Base-by-base conservation (phyloP, 2,888 invertebrate genomes). In the Carterocephalus palaemon region DNA sequence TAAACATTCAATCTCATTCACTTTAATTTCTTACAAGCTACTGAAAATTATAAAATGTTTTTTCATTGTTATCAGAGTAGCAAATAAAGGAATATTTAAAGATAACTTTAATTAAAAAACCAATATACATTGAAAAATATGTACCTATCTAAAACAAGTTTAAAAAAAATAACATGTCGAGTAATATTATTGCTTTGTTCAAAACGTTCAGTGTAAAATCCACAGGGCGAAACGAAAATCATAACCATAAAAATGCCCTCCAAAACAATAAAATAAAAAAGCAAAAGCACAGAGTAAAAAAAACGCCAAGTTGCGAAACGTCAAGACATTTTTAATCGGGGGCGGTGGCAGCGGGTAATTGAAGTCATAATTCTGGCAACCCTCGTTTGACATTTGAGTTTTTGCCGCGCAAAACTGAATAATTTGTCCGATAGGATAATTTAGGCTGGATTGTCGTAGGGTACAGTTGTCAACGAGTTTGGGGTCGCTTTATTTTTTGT, bases 321-420 rank as follows among this genome's bases (percentile, higher is more conserved):
- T 69, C 73, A 79, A 82, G 80, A 82, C 75, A 82, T 70, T 81
- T 82, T 83, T 84, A 84, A 85, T 83, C 80, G 79, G 62, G 70
- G 62, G 62, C 63, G 63, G 67, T 67, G 63, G 64, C 54, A 58
- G 49, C 59, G 62, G 64, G 74, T 85, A 85, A 86, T 86, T 85
- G 85, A 74, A 78, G 75, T 74, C 64, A 85, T 86, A 84, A 84
- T 72, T 85, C 78, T 82, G 74, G 77, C 79, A 74, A 65, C 82
- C 83, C 82, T 77, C 70, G 62, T 82, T 81, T 83, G 85, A 85
- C 85, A 84, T 85, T 85, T 84, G 76, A 74, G 67, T 82, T 82
- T 69, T 59, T 61, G 55, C 55, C 43, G 36, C 43, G 43, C 43
- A 43, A 43, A 72, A 71, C 73, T 67, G 74, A 75, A 71, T 77